phyloP scores from a whole-genome alignment of 2,888 invertebrate genomes.

The Xanthostigma xanthostigma region DNA sequence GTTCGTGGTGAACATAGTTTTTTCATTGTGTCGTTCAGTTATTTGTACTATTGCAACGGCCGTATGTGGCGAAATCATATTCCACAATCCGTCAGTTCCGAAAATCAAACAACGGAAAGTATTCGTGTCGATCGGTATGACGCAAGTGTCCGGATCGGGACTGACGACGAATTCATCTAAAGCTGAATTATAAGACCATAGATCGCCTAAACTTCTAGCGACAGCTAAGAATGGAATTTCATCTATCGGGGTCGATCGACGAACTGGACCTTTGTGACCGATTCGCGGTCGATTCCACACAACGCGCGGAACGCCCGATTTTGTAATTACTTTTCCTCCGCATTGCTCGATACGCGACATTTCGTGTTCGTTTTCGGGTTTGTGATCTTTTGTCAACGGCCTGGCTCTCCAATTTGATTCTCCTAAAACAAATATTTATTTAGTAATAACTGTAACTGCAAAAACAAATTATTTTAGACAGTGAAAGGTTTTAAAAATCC shows the following conservation, averaged over 20 bases:
- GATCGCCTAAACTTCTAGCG: constrained; percentile 86
- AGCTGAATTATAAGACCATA: constrained; percentile 93
- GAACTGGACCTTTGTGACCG: constrained; percentile 74
- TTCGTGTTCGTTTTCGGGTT: constrained; percentile 80
- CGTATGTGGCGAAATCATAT: constrained; percentile 74
- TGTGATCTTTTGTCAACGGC: constrained; percentile 83
- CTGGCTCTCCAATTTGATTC: constrained; percentile 63
- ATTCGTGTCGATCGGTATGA: constrained; percentile 64
- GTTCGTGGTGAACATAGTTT: constrained; percentile 33
- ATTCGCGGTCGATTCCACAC: constrained; percentile 90
- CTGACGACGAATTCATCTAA: constrained; percentile 91
- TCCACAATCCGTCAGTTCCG: constrained; percentile 95
- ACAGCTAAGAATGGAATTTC: constrained; percentile 94
- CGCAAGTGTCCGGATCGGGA: constrained; percentile 89
- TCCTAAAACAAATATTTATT: constrained; percentile 23
- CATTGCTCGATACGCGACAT: constrained; percentile 65
- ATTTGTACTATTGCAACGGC: constrained; percentile 74
- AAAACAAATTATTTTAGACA: constrained; percentile 1
- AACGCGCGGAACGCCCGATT: constrained; percentile 82
- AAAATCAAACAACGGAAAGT: constrained; percentile 78
- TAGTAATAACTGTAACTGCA: neutral
- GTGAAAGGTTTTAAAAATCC: neutral
- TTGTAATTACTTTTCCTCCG: constrained; percentile 64
- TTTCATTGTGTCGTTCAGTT: constrained; percentile 67
- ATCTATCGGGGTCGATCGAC: constrained; percentile 79